phyloP scores from a whole-genome alignment of 2,797 vertebrate species.

The Bradypus variegatus region DNA sequence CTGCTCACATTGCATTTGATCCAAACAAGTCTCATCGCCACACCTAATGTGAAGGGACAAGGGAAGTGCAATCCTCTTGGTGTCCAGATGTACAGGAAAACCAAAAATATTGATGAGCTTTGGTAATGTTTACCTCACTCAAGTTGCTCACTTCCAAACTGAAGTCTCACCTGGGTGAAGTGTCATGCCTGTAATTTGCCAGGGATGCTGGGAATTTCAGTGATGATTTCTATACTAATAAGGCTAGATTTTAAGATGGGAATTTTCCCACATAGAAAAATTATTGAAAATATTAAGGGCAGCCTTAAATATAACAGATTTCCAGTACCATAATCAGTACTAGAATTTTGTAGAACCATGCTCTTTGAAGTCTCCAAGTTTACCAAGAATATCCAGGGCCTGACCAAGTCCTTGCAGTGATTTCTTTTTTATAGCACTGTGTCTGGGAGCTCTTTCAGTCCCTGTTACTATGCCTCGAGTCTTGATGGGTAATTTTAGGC shows the following conservation, averaged over 20 bases:
- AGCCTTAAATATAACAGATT: not conserved
- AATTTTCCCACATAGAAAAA: constrained; percentile 19
- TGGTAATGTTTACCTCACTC: not conserved
- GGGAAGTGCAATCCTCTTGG: not conserved
- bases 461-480: not conserved
- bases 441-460: not conserved
- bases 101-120: constrained; percentile 29
- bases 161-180: not conserved
- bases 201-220: not conserved
- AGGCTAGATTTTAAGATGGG: constrained; percentile 21
- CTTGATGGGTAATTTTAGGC: not conserved
- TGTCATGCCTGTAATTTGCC: not conserved
- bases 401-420: not conserved
- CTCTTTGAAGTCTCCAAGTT: not conserved
- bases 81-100: constrained; percentile 28
- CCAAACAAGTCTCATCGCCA: not conserved
- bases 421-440: not conserved
- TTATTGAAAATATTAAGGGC: not conserved
- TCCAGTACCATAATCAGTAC: not conserved
- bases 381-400: not conserved
- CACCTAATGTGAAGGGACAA: not conserved
- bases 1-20: not conserved
- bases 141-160: not conserved
- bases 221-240: not conserved
- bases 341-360: not conserved